Base-by-base conservation (phyloP, 2,888 invertebrate species). In the Cordilura impudica region DNA sequence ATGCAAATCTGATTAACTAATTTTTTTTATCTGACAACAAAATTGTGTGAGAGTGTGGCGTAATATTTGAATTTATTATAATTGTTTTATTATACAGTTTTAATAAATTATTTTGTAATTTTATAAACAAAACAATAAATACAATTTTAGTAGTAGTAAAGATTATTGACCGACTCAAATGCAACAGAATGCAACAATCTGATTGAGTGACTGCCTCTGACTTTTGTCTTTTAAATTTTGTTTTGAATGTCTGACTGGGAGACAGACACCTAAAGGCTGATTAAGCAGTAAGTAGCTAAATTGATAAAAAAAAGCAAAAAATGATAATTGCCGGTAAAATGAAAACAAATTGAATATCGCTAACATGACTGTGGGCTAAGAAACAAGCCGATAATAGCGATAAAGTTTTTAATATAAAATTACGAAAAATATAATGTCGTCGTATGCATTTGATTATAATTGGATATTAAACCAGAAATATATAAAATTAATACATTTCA, bases 41-140 rank as follows among this genome's bases (percentile, higher is more conserved):
- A n/a, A n/a, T n/a, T 39, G n/a, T 39, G 31, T 21, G 0, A 35
- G 18, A 35, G 51, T 63, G 49, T 51, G n/a, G n/a, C 51, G 63
- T 63, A 63, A 63, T 47, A 63, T 18, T 61, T 29, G 1, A 21
- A 35, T 7, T 49, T 49, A n/a, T 23, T 47, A 35, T 14, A 35
- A 21, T 35, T 21, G 5, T 63, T 14, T 18, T 26, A 26, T 56
- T 58, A 45, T 65, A 14, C 45, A 71, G 65, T 49, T 70, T 53
- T 26, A 35, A 31, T 21, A 45, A 39, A 45, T 66, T 66, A 74
- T 74, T 74, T 67, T 75, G 69, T 56, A 69, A 75, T 75, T 56
- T 47, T 16, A 51, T 43, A 63, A 54, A 69, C 14, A 51, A 51
- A 19, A 54, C 23, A 53, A 74, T 56, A 63, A 73, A 69, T 75